A percentile compares a stretch with the other conserved stretches of the same genome.
Evolutionary conservation across 2,888 invertebrate genomes (phyloP).

Genomic region (Magallana nippona): DNA sequence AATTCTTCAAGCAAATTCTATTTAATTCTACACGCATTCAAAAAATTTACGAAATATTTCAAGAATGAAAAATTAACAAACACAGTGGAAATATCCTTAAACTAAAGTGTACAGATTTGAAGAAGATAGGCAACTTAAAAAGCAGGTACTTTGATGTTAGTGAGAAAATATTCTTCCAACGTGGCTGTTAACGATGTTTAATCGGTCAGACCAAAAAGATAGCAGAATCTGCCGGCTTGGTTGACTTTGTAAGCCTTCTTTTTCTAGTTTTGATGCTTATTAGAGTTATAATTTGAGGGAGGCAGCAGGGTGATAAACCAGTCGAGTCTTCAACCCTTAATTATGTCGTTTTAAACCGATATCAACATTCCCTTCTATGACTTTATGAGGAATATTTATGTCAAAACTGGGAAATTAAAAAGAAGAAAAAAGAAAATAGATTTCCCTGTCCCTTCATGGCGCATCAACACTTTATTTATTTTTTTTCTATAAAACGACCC

Average conservation of each 20-base stretch:
- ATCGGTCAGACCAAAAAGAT: conserved; percentile 12
- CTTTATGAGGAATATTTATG: conserved; percentile 19
- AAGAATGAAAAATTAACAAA: conserved; percentile 19
- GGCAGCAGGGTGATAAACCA: conserved; percentile 14
- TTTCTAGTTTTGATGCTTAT: conserved; percentile 23
- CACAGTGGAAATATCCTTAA: neutral
- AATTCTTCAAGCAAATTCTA: neutral
- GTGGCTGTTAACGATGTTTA: conserved; percentile 4
- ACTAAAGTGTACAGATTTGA: neutral
- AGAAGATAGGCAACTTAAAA: neutral
- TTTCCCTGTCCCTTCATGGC: neutral
- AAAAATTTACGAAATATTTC: conserved; percentile 7
- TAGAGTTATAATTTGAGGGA: conserved; percentile 24
- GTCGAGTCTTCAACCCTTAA: conserved; percentile 1
- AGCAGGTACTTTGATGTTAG: conserved; percentile 15
- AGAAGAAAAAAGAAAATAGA: conserved; percentile 19
- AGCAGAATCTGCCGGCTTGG: neutral
- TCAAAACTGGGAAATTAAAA: conserved; percentile 26
- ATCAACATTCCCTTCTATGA: neutral
- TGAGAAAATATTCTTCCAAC: conserved; percentile 21
- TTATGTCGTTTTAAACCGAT: conserved; percentile 8
- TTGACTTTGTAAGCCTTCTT: conserved; percentile 13
- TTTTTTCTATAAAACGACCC: neutral
- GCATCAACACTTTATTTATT: conserved; percentile 3
- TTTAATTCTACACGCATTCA: neutral